phyloP scores from a whole-genome alignment of 2,113 vertebrate species.

The Tenrec ecaudatus region DNA sequence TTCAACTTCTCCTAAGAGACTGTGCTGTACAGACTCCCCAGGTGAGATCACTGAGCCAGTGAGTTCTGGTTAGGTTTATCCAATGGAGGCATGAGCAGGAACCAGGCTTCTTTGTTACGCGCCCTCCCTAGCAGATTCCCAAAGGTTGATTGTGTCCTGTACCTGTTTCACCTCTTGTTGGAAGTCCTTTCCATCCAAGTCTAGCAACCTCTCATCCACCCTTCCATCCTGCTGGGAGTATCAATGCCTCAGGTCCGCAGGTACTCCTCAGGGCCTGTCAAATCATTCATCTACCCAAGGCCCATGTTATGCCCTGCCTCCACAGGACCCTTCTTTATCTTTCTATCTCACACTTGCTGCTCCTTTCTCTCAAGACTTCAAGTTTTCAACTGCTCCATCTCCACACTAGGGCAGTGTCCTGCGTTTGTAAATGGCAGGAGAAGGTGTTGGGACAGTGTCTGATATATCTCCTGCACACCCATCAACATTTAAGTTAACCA shows the following conservation, averaged over 20 bases:
- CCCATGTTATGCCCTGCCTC: accelerated
- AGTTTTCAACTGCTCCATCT: neutral
- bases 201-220: neutral
- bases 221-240: accelerated
- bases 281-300: neutral
- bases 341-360: too few species aligned
- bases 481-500: neutral
- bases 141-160: neutral
- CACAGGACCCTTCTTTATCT: accelerated
- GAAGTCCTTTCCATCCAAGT: too few species aligned
- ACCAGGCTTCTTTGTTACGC: too few species aligned
- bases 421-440: accelerated
- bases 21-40: accelerated
- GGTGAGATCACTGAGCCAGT: neutral
- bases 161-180: accelerated
- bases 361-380: neutral
- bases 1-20: neutral
- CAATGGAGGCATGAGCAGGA: accelerated
- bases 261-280: neutral
- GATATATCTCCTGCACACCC: neutral
- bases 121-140: neutral
- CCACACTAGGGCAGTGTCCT: neutral
- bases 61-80: neutral
- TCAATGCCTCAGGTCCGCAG: accelerated
- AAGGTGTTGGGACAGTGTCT: neutral